Base-by-base conservation (phyloP, 2,113 vertebrate genomes). In the Hyaena hyaena region DNA sequence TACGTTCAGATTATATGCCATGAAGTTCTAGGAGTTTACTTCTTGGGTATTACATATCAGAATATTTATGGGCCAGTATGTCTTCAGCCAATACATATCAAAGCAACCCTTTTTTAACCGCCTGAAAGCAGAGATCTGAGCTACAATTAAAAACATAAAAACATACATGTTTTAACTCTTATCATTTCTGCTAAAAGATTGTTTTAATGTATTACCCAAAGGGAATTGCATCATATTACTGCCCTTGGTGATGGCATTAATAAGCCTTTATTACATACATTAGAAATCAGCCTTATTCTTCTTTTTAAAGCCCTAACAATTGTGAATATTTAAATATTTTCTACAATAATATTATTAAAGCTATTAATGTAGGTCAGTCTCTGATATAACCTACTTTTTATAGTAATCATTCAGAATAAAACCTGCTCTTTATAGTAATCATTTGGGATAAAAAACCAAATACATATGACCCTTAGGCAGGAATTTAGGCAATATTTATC, bases 231-330 rank as follows among this genome's bases (percentile, higher is more conserved):
- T 76, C 31, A n/a, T 65, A 87, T 83, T 69, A 55, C 11, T 92
- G 8, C 2, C 17, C 45, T 80, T 80, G 39, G 50, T 87, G 53
- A 31, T 50, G 31, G 9, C 17, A 24, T 96, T 95, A 90, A 35
- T 87, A 69, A 88, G 76, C 24, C 55, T 28, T 65, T 66, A 58
- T 87, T 96, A 50, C 19, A 48, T 88, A 16, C 35, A 5, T 88
- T 92, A 80, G 80, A 97, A 93, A 85, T 81, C 39, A 43, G 43
- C 61, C 79, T 31, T 89, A n/a, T 83, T 93, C 95, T n/a, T 71
- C 35, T 73, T 65, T 85, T 76, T 65, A 88, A 84, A 93, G n/a
- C 10, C 3, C 53, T 85, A 71, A 88, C 7, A 68, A 17, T 33
- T 58, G 90, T 61, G 1, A 85, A 85, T 24, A 79, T 68, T 53